Conservation (phyloP, 2,888 invertebrate species). For the Drosophila hamatofila region DNA sequence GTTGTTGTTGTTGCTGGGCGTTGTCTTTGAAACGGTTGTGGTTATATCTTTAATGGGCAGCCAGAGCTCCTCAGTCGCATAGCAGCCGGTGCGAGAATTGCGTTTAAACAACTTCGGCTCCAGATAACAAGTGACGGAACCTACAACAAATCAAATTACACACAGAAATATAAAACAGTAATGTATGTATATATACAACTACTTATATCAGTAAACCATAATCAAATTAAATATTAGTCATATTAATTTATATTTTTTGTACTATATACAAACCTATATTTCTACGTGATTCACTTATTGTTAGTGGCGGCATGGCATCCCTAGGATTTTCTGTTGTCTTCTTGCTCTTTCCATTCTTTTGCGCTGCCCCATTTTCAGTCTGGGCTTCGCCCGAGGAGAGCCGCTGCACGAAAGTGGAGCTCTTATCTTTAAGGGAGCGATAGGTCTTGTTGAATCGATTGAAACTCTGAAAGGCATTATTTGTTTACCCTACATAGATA, state of each 20-base stretch:
- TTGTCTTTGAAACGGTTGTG: conserved; percentile 76
- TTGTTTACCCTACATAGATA: conserved; percentile 40
- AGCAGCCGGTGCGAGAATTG: conserved; percentile 78
- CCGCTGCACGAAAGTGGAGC: conserved; percentile 82
- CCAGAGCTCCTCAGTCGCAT: conserved; percentile 84
- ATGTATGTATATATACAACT: too few species aligned
- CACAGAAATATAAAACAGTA: background rate
- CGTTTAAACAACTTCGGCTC: conserved; percentile 84
- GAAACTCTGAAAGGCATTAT: conserved; percentile 75
- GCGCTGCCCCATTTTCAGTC: conserved; percentile 36
- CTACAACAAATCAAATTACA: conserved; percentile 48
- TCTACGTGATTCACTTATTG: conserved; percentile 84
- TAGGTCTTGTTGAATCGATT: conserved; percentile 84
- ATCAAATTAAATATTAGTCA: background rate
- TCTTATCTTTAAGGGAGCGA: conserved; percentile 83
- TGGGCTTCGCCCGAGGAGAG: conserved; percentile 61
- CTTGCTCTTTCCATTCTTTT: conserved; percentile 44
- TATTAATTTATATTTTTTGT: background rate
- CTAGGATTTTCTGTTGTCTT: conserved; percentile 66
- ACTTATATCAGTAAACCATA: background rate
- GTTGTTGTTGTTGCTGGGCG: conserved; percentile 63
- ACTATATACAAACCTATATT: conserved; percentile 82
- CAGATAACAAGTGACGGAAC: conserved; percentile 85
- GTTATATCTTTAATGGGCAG: conserved; percentile 85
- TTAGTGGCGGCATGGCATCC: conserved; percentile 78